These are phyloP conservation scores for Tubulanus polymorphus DNA, from an alignment of 2,888 invertebrate genomes.

Conservation along the genomic window DNA sequence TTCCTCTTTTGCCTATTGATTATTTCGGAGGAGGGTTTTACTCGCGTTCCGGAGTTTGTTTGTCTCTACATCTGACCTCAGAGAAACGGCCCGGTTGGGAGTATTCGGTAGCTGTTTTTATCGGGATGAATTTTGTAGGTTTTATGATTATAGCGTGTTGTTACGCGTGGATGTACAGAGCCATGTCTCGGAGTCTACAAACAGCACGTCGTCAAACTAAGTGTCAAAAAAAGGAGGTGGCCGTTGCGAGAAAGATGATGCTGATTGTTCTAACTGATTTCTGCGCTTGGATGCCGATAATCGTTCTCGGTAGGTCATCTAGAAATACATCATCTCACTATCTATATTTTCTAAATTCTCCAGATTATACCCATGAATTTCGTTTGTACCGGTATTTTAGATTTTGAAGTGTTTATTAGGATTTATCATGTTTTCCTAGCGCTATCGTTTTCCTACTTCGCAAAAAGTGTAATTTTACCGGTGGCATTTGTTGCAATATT, in stretches of 20 bases:
- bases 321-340: neutral
- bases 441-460: no score
- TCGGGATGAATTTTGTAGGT: slow-evolving; percentile 39
- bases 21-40: slow-evolving; percentile 43
- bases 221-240: slow-evolving; percentile 19
- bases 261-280: slow-evolving; percentile 42
- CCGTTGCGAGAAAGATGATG: slow-evolving; percentile 40
- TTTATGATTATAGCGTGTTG: slow-evolving; percentile 41
- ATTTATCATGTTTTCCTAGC: no score
- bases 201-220: slow-evolving; percentile 20
- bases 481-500: no score
- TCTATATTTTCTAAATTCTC: no score
- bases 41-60: slow-evolving; percentile 44
- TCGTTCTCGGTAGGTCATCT: neutral
- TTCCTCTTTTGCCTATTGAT: slow-evolving; percentile 35
- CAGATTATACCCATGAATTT: no score
- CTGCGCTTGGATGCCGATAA: slow-evolving; percentile 40
- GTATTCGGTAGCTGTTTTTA: slow-evolving; percentile 42
- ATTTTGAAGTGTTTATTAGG: no score
- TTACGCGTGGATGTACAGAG: slow-evolving; percentile 42
- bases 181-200: slow-evolving; percentile 23
- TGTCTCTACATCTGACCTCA: slow-evolving; percentile 45
- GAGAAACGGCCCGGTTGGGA: slow-evolving; percentile 47
- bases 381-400: no score
- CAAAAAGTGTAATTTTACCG: no score